Evolutionary conservation across 2,888 invertebrate species (phyloP).

Genomic region (Epirrhoe alternata): DNA sequence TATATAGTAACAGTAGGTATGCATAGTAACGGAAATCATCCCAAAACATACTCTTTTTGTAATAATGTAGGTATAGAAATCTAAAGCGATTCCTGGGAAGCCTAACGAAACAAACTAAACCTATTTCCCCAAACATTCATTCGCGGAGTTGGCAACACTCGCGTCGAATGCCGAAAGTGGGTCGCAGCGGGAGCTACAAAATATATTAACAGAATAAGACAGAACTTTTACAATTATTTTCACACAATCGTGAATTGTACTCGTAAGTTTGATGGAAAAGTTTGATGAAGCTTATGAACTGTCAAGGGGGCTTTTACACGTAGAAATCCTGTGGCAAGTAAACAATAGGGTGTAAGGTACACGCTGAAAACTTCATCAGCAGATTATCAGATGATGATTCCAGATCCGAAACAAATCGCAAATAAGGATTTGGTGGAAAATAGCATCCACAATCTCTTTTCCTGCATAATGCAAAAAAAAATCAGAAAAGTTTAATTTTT

Average conservation of each 20-base stretch:
- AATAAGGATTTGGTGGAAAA: too few species aligned
- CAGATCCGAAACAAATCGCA: too few species aligned
- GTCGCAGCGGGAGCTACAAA: slow-evolving; percentile 58
- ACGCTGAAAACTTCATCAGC: not conserved
- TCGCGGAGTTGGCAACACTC: slow-evolving; percentile 54
- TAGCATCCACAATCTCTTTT: too few species aligned
- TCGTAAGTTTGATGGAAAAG: slow-evolving; percentile 44
- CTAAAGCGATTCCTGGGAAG: slow-evolving; percentile 8
- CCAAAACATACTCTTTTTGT: not conserved
- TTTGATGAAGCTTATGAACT: slow-evolving; percentile 19
- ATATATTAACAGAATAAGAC: slow-evolving; percentile 67
- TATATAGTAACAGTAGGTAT: too few species aligned
- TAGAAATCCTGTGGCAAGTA: not conserved
- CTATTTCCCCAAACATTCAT: slow-evolving; percentile 34
- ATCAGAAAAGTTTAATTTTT: too few species aligned
- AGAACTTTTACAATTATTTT: slow-evolving; percentile 68
- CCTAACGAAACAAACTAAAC: slow-evolving; percentile 30
- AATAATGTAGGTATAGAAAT: not conserved
- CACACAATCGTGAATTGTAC: slow-evolving; percentile 54
- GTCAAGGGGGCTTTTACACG: not conserved
- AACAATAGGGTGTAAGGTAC: not conserved
- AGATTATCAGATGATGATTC: not conserved
- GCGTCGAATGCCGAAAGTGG: slow-evolving; percentile 57
- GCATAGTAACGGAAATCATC: too few species aligned
- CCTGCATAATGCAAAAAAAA: too few species aligned